A percentile compares a stretch with the other conserved stretches of the same genome.
Evolutionary conservation across 2,113 vertebrate genomes (phyloP).

Genomic region (Cryptotis parvus): DNA sequence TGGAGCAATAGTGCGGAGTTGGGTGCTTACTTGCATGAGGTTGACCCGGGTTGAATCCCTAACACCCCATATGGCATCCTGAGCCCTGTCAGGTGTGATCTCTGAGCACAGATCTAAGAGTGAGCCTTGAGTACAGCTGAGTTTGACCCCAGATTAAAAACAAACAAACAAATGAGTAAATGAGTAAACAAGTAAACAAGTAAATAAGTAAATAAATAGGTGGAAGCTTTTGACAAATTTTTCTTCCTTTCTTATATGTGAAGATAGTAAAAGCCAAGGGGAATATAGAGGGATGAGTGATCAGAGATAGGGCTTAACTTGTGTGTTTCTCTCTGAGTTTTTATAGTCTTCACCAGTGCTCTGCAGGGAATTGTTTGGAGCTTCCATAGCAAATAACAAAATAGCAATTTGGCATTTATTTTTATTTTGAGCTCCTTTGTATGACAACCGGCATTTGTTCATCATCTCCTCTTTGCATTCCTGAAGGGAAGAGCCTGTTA

Average conservation of each 20-base stretch:
- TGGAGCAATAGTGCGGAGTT: too few species aligned
- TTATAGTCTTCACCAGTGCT: background rate
- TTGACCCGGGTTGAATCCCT: too few species aligned
- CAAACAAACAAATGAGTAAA: too few species aligned
- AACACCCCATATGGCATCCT: too few species aligned
- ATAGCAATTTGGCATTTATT: background rate
- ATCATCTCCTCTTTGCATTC: background rate
- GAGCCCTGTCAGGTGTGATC: too few species aligned
- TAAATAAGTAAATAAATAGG: background rate
- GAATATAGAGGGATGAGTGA: background rate
- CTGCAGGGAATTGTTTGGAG: background rate
- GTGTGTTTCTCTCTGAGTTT: background rate
- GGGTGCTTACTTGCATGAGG: too few species aligned
- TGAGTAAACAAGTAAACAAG: too few species aligned
- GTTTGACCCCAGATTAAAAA: background rate
- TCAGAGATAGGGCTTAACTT: too few species aligned
- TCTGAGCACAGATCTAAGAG: too few species aligned
- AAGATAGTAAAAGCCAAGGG: background rate
- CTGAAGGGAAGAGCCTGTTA: background rate
- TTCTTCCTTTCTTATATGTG: background rate
- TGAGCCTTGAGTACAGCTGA: too few species aligned
- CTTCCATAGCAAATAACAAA: background rate
- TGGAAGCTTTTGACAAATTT: background rate
- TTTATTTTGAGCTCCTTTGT: background rate
- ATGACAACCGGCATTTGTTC: background rate